Conservation (phyloP, 2,797 vertebrate species). For the Gymnopithys bicolor region DNA sequence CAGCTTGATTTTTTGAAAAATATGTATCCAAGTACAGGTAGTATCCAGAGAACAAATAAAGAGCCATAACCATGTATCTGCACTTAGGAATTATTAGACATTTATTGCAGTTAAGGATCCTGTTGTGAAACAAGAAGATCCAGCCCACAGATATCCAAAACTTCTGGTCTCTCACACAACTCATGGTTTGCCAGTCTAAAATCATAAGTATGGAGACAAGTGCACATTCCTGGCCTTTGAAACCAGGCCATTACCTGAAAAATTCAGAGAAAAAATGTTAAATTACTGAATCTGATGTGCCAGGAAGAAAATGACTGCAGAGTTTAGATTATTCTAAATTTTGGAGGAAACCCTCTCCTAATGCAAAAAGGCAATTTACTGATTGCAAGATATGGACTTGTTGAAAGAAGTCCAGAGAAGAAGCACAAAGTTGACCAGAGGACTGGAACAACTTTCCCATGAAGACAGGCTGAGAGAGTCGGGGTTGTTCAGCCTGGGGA, state of each 20-base stretch:
- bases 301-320: neutral
- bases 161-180: neutral
- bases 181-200: neutral
- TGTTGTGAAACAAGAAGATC: neutral
- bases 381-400: neutral
- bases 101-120: neutral
- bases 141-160: neutral
- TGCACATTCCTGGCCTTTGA: neutral
- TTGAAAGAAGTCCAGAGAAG: neutral
- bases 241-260: neutral
- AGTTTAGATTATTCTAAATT: neutral
- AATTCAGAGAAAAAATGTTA: neutral
- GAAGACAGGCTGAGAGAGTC: neutral
- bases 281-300: neutral
- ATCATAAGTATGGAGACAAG: neutral
- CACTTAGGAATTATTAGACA: neutral
- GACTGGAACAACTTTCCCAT: neutral
- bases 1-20: neutral
- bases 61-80: rapidly evolving
- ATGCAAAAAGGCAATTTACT: neutral
- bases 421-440: neutral
- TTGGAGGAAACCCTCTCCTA: neutral
- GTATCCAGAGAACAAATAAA: neutral
- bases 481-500: neutral
- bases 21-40: neutral